Conservation (phyloP, 2,888 invertebrate species). For the Scotopteryx bipunctaria region DNA sequence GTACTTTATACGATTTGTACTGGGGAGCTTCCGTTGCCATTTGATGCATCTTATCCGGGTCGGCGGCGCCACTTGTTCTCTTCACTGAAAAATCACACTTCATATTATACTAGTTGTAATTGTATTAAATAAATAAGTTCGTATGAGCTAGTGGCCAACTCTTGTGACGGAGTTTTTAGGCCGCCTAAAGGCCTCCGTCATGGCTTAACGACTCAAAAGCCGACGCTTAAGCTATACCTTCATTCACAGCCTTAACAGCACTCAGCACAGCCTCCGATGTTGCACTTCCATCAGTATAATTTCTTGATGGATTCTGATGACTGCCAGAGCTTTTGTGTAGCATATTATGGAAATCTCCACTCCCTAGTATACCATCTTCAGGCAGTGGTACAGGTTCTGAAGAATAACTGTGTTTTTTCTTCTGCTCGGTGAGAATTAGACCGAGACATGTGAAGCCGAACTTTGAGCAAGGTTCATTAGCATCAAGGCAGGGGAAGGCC, state of each 20-base stretch:
- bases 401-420: conserved; percentile 56
- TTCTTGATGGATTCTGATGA: conserved; percentile 63
- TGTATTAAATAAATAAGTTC: too few relatives aligned
- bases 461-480: conserved; percentile 94
- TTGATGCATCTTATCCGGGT: conserved; percentile 87
- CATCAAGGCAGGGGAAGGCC: conserved; percentile 96
- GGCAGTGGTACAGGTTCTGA: conserved; percentile 64
- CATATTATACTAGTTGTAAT: too few relatives aligned
- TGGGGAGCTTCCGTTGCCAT: conserved; percentile 93
- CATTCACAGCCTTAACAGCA: conserved; percentile 75
- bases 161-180: too few relatives aligned
- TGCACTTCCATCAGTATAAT: conserved; percentile 73
- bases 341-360: conserved; percentile 58
- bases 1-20: conserved; percentile 91
- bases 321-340: conserved; percentile 73
- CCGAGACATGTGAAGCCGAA: conserved; percentile 96
- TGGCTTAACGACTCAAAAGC: too few relatives aligned
- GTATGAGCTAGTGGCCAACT: too few relatives aligned
- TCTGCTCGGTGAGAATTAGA: conserved; percentile 92
- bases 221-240: conserved; percentile 51
- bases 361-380: conserved; percentile 58
- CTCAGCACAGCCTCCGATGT: conserved; percentile 73
- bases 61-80: conserved; percentile 58
- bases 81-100: conserved; percentile 50
- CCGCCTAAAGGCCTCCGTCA: too few relatives aligned